phyloP scores from a whole-genome alignment of 2,888 invertebrate species.

The Sympetrum striolatum region DNA sequence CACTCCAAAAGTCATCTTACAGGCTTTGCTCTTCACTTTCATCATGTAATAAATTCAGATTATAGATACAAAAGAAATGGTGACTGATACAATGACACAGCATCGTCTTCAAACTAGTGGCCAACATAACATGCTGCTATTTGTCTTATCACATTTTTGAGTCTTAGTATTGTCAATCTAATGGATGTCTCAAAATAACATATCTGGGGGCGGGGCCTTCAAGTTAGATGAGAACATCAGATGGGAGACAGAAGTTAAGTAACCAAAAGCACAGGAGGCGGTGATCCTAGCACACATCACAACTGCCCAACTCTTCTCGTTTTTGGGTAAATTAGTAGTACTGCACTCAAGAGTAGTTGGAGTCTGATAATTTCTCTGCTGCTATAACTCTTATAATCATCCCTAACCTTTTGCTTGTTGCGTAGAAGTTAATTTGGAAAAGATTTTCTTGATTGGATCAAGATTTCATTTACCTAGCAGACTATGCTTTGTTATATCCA shows the following conservation, averaged over 20 bases:
- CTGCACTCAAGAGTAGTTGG: conserved; percentile 41
- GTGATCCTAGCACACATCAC: conserved; percentile 21
- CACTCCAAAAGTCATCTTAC: conserved; percentile 19
- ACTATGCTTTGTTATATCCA: conserved; percentile 21
- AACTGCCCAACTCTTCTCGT: conserved; percentile 19
- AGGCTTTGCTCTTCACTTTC: conserved; percentile 37
- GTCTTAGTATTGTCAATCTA: conserved; percentile 45
- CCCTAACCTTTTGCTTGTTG: not conserved
- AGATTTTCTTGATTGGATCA: conserved; percentile 19
- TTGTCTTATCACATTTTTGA: conserved; percentile 47
- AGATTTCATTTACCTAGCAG: conserved; percentile 8
- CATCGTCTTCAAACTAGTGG: conserved; percentile 25
- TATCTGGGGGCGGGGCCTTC: not conserved
- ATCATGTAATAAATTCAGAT: conserved; percentile 22
- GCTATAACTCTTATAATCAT: conserved; percentile 30
- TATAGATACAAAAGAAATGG: conserved; percentile 40
- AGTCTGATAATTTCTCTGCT: conserved; percentile 26
- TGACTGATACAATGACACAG: conserved; percentile 30
- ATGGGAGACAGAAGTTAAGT: conserved; percentile 29
- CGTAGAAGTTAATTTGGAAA: conserved; percentile 14
- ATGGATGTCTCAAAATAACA: conserved; percentile 42
- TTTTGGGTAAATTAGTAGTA: conserved; percentile 26
- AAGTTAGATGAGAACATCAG: conserved; percentile 29
- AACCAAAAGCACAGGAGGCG: conserved; percentile 34
- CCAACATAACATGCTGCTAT: conserved; percentile 45